Base-by-base conservation (phyloP, 2,797 vertebrate species). In the Emydoidea blandingii region DNA sequence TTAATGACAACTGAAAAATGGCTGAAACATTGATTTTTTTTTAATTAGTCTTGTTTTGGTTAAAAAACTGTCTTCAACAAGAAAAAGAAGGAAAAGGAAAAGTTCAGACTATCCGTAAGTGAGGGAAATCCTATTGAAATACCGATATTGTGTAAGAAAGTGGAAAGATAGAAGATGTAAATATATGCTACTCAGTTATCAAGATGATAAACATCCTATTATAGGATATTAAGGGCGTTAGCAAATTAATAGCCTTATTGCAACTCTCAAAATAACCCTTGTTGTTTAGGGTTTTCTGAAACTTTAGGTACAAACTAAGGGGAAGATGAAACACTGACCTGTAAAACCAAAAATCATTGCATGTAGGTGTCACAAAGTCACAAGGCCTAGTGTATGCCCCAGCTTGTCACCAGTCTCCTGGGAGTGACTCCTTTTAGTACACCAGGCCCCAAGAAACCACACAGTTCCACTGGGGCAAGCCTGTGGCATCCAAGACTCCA, bases 301-400 rank as follows among this genome's bases (percentile, higher is more conserved):
- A 7, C 53, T 85, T 81, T 91, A 90, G 37, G 52, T n/a, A 94
- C 52, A 90, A 80, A 21, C 2, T 3, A 27, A 90, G 78, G 44
- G 29, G 90, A 92, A 92, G 87, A 34, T 81, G 34, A 52, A 94
- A 68, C 56, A 50, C 12, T 76, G 76, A 81, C 34, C 91, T 87
- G 21, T 44, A 90, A 91, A 89, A 50, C 76, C 4, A 57, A 27
- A 27, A 57, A 57, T 27, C 5, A 57, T 56, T 56, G 56, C 25
- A 27, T 57, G 9, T 57, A 25, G 56, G 25, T 57, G 25, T 57
- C 56, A 57, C 56, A 57, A 27, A 57, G 56, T 57, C 56, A 57
- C 56, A 57, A 57, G 25, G 25, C 10, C 56, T 57, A 57, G 56
- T 57, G 4, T 57, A 29, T 57, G 56, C 25, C 10, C 56, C 56